phyloP scores from a whole-genome alignment of 2,888 invertebrate species.

The Drosophila nigricruria region DNA sequence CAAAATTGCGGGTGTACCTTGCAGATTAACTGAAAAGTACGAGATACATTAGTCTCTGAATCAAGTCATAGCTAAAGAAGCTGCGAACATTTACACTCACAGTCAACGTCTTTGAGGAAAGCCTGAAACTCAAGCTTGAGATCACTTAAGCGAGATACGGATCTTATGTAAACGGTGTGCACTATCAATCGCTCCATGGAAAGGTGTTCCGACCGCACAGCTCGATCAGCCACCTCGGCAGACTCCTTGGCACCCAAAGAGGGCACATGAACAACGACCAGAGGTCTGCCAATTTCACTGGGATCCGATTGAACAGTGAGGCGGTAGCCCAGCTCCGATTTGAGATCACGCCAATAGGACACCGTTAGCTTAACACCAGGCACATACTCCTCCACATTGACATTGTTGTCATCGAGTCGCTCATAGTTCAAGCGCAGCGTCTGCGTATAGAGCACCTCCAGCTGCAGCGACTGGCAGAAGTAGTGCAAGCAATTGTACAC shows the following conservation, averaged over 20 bases:
- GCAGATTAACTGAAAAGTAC: slow-evolving; percentile 89
- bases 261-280: slow-evolving; percentile 90
- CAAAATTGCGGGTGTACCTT: slow-evolving; percentile 96
- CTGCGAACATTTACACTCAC: slow-evolving; percentile 87
- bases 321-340: slow-evolving; percentile 94
- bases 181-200: slow-evolving; percentile 97
- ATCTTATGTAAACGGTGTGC: slow-evolving; percentile 97
- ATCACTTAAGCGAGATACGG: slow-evolving; percentile 93
- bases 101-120: slow-evolving; percentile 89
- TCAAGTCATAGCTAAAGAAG: no score
- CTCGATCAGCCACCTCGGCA: slow-evolving; percentile 90
- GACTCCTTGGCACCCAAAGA: slow-evolving; percentile 85
- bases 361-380: slow-evolving; percentile 95
- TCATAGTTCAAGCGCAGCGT: slow-evolving; percentile 94
- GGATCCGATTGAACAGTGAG: slow-evolving; percentile 95
- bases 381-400: slow-evolving; percentile 95
- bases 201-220: slow-evolving; percentile 95
- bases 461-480: slow-evolving; percentile 97
- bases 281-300: slow-evolving; percentile 91
- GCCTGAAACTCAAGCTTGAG: slow-evolving; percentile 88
- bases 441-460: slow-evolving; percentile 96
- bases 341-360: slow-evolving; percentile 95
- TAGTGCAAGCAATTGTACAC: slow-evolving; percentile 94
- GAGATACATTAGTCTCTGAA: background rate
- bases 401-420: slow-evolving; percentile 94